Conservation (phyloP, 2,797 vertebrate genomes). For the Bradypodion ventrale region DNA sequence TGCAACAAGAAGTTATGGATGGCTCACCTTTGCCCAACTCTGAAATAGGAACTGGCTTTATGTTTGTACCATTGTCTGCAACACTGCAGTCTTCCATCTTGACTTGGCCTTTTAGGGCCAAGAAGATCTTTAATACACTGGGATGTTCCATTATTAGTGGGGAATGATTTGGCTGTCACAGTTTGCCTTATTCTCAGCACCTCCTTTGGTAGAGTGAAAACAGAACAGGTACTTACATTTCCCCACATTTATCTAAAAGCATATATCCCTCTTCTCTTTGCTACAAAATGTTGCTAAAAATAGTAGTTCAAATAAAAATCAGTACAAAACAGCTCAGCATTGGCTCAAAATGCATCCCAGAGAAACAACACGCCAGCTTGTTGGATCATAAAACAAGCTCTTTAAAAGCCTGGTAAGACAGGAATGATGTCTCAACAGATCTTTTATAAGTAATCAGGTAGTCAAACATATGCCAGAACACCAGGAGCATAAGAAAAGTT, state of each 20-base stretch:
- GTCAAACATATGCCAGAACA: not conserved
- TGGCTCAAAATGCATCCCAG: not conserved
- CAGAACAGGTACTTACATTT: not conserved
- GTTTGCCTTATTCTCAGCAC: not conserved
- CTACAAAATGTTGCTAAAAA: not conserved
- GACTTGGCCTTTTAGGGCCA: not conserved
- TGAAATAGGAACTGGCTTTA: not conserved
- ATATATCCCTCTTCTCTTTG: not conserved
- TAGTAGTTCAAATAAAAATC: constrained; percentile 1
- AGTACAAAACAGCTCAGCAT: not conserved
- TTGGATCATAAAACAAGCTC: not conserved
- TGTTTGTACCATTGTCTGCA: not conserved
- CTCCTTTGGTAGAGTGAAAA: not conserved
- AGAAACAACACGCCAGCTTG: not conserved
- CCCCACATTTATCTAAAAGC: constrained; percentile 7
- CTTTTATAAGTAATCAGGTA: not conserved
- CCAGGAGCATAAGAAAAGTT: not conserved
- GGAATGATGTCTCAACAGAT: not conserved
- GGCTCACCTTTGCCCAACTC: too few species aligned
- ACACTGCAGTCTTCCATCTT: not conserved
- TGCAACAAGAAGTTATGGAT: not conserved
- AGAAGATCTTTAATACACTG: not conserved
- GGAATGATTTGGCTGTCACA: not conserved
- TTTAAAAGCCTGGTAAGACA: not conserved
- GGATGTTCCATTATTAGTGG: not conserved